Evolutionary conservation across 2,113 vertebrate species (phyloP).

Genomic region (Bos taurus): ARS-UCD2.0 NC_037331.1:98149501-98150000

Average conservation of each 20-base stretch:
- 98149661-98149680: background rate
- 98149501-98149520: background rate
- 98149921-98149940: background rate
- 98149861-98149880: background rate
- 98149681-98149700: background rate
- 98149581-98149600: background rate
- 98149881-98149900: accelerated
- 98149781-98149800: background rate
- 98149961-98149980: background rate
- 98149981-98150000: too few relatives aligned
- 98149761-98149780: background rate
- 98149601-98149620: background rate
- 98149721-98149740: background rate
- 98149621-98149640: background rate
- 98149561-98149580: background rate
- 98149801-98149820: background rate
- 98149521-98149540: background rate
- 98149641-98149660: background rate
- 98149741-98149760: background rate
- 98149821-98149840: background rate
- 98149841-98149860: background rate
- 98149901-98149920: background rate
- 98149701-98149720: background rate
- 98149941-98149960: background rate
- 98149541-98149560: background rate